Percentiles rank a stretch among this genome's conserved stretches.
phyloP scores from a whole-genome alignment of 2,888 invertebrate genomes.

The Melanostoma scalare region DNA sequence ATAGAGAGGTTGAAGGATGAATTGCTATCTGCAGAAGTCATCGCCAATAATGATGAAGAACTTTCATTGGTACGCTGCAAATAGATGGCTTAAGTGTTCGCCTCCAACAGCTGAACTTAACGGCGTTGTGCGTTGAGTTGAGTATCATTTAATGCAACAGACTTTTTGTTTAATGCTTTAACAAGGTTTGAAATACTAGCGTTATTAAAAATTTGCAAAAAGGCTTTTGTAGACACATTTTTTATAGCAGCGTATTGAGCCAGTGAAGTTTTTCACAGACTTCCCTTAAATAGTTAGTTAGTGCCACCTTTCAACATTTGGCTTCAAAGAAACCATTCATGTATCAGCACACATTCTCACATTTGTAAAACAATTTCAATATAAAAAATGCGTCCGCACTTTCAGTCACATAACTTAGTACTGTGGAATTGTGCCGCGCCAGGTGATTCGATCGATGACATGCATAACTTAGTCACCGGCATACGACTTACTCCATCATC shows the following conservation, averaged over 20 bases:
- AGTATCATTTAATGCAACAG: not conserved
- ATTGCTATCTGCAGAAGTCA: constrained; percentile 69
- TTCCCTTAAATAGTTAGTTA: no score
- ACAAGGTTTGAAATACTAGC: no score
- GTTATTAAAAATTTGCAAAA: no score
- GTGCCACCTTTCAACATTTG: no score
- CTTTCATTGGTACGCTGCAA: constrained; percentile 31
- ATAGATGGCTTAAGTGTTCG: constrained; percentile 35
- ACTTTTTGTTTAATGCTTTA: no score
- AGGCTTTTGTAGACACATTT: no score
- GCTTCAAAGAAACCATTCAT: no score
- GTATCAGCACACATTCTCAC: no score
- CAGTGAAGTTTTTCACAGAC: no score
- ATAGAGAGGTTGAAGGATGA: constrained; percentile 61
- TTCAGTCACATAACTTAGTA: not conserved
- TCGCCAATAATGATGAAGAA: constrained; percentile 68
- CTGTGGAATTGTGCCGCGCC: not conserved
- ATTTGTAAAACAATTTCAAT: no score
- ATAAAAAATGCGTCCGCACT: not conserved
- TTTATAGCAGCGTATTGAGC: no score
- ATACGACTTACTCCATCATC: constrained; percentile 21
- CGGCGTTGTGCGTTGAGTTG: constrained; percentile 53
- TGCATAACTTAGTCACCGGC: constrained; percentile 10
- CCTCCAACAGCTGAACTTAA: constrained; percentile 57
- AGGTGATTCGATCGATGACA: constrained; percentile 19